Conservation (phyloP, 2,888 invertebrate species). For the Troilus luridus region DNA sequence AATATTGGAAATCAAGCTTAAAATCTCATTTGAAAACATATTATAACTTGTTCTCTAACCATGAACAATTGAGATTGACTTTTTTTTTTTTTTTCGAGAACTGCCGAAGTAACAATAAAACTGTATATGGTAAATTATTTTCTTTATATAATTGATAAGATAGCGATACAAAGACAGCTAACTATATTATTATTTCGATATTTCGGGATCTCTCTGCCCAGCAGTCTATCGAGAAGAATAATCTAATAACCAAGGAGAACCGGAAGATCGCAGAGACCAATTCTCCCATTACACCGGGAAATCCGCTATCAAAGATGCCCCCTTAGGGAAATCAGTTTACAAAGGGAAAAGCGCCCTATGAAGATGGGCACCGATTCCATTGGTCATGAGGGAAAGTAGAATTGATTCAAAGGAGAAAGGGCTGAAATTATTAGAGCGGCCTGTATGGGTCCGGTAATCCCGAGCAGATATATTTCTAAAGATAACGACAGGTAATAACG, state of each 20-base stretch:
- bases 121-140: no score
- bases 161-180: no score
- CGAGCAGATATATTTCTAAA: conserved; percentile 29
- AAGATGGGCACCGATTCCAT: background rate
- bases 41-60: no score
- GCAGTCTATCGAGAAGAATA: background rate
- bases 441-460: conserved; percentile 34
- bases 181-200: no score
- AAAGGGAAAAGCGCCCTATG: conserved; percentile 22
- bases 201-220: no score
- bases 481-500: conserved; percentile 45
- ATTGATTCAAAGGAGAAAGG: conserved; percentile 33
- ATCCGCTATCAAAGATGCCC: background rate
- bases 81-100: no score
- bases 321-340: conserved; percentile 20
- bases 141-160: no score
- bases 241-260: background rate
- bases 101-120: no score
- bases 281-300: background rate
- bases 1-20: no score
- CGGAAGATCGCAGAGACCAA: background rate
- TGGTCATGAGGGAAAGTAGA: conserved; percentile 36
- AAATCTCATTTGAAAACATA: no score
- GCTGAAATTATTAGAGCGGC: conserved; percentile 38
- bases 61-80: no score